phyloP scores from a whole-genome alignment of 2,113 vertebrate species.

The Theristicus caerulescens region DNA sequence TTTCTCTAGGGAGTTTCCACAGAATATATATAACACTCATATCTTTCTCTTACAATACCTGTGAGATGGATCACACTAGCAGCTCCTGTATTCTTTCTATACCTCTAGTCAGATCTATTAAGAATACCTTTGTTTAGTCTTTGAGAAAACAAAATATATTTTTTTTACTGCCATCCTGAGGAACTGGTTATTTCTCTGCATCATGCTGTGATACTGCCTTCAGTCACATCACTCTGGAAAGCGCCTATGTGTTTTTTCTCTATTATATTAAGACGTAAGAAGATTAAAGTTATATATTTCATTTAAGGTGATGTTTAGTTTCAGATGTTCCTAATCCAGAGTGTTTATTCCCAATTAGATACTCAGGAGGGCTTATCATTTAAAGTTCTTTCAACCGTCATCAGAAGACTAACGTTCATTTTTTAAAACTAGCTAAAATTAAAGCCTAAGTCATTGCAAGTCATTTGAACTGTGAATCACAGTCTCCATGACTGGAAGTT shows the following conservation, averaged over 20 bases:
- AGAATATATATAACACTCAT: not conserved
- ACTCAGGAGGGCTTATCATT: not conserved
- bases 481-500: not conserved
- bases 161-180: slow-evolving; percentile 25
- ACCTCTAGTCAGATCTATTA: not conserved
- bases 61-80: not conserved
- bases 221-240: not conserved
- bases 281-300: slow-evolving; percentile 15
- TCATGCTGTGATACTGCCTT: not conserved
- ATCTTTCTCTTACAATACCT: slow-evolving; percentile 2
- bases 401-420: not conserved
- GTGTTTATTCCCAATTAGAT: not conserved
- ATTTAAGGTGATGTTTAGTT: not conserved
- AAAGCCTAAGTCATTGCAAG: not conserved
- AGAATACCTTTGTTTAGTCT: not conserved
- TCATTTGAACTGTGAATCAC: not conserved
- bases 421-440: not conserved
- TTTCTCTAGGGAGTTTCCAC: not conserved
- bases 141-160: not conserved
- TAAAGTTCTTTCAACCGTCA: not conserved
- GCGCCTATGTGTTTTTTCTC: not conserved
- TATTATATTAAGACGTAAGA: not conserved
- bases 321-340: not conserved
- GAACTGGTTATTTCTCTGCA: not conserved
- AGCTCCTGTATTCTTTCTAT: not conserved